Evolutionary conservation across 2,113 vertebrate genomes (phyloP).

Genomic region (Corythornis madagascariensis): DNA sequence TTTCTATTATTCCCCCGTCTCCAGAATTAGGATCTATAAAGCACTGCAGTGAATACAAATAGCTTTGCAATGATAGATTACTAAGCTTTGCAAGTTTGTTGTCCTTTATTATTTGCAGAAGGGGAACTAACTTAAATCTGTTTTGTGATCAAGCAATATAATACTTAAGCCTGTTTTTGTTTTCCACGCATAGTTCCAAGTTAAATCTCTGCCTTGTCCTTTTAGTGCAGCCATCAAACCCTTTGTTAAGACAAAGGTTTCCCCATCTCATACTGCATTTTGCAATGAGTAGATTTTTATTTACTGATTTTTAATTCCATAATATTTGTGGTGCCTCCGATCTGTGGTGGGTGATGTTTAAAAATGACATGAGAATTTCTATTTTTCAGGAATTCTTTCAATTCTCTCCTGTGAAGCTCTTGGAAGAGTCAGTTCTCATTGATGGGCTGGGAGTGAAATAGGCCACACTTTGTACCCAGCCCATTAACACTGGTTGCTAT

Average conservation of each 20-base stretch:
- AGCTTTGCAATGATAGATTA: not conserved
- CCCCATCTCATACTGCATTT: not conserved
- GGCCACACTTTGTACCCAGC: not conserved
- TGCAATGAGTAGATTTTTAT: not conserved
- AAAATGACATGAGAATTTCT: not conserved
- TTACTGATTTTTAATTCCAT: not conserved
- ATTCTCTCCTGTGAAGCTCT: not conserved
- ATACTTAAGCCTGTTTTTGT: not conserved
- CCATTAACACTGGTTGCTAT: not conserved
- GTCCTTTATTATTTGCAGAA: not conserved
- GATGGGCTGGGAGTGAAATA: not conserved
- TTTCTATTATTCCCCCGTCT: too few relatives aligned
- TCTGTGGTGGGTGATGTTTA: not conserved
- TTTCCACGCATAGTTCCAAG: rapidly evolving
- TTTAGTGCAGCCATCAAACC: not conserved
- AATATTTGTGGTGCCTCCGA: not conserved
- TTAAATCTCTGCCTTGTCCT: not conserved
- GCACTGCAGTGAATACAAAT: not conserved
- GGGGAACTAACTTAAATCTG: not conserved
- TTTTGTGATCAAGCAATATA: not conserved
- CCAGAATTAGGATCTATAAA: not conserved
- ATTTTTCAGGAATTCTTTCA: not conserved
- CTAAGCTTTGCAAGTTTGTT: not conserved
- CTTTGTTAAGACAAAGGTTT: not conserved
- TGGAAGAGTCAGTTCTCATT: not conserved